A percentile compares a stretch with the other conserved stretches of the same genome.
These are phyloP conservation scores for Reticulitermes lucifugus DNA, from an alignment of 2,888 invertebrate genomes.

Conservation along the genomic window DNA sequence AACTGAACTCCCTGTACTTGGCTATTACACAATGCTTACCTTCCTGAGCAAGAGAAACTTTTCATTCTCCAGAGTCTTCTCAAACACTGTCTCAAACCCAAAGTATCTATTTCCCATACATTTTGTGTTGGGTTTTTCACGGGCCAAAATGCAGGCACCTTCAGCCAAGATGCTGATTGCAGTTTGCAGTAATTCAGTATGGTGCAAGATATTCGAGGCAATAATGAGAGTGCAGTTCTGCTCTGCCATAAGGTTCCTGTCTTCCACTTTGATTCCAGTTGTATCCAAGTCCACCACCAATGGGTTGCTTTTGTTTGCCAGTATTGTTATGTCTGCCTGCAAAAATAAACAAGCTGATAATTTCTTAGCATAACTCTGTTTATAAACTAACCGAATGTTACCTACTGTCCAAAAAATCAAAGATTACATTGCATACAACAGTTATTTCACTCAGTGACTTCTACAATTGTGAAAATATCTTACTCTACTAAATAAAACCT, in stretches of 20 bases:
- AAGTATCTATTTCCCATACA: slow-evolving; percentile 61
- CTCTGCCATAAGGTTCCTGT: slow-evolving; percentile 71
- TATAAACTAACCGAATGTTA: too few relatives aligned
- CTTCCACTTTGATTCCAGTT: slow-evolving; percentile 63
- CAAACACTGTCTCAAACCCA: slow-evolving; percentile 48
- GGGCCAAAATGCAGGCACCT: slow-evolving; percentile 71
- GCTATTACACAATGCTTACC: slow-evolving; percentile 49
- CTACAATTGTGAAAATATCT: too few relatives aligned
- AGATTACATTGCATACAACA: too few relatives aligned
- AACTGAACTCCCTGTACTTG: too few relatives aligned
- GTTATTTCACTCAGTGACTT: too few relatives aligned
- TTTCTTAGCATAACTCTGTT: too few relatives aligned
- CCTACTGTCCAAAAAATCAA: too few relatives aligned
- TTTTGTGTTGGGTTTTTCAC: slow-evolving; percentile 69
- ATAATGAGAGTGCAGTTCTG: slow-evolving; percentile 67
- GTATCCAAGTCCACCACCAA: slow-evolving; percentile 65
- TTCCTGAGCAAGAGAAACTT: slow-evolving; percentile 69
- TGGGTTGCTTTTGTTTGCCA: slow-evolving; percentile 60
- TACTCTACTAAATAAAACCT: too few relatives aligned
- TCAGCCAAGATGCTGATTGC: slow-evolving; percentile 67
- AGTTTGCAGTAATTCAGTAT: slow-evolving; percentile 66
- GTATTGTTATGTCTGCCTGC: slow-evolving; percentile 73
- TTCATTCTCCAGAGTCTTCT: slow-evolving; percentile 67
- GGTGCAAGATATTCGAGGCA: slow-evolving; percentile 67
- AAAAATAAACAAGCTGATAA: slow-evolving; percentile 60